Base-by-base conservation (phyloP, 1,140 invertebrate species). In the Penaeus japonicus region DNA sequence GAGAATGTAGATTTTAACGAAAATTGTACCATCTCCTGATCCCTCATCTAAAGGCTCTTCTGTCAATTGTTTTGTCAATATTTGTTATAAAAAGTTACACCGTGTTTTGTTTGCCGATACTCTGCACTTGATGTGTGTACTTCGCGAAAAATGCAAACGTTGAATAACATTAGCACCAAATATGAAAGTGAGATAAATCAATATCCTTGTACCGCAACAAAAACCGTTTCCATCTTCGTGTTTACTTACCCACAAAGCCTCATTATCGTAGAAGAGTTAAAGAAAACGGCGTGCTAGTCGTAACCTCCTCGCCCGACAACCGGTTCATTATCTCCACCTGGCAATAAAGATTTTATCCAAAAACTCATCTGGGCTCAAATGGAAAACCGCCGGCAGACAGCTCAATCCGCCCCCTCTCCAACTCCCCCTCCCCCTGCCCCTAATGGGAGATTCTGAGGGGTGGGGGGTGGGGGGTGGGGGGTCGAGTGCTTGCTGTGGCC, bases 331-430 rank as follows among this genome's bases (percentile, higher is more conserved):
- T 73, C 70, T 73, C 27, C 27, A 32, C 70, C 35, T 32, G 27
- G 35, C 70, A 30, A 73, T 73, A 73, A 73, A 73, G 70, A 73
- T 73, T 73, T 73, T 73, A 73, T 73, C 70, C 70, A 27, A 73
- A 73, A 73, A 73, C 70, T 73, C 70, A 73, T 73, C 70, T 73
- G 70, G n/a, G 70, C 70, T 73, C 70, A 73, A 73, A 73, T 73
- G 35, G 70, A 73, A 73, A 73, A 73, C 70, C 70, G 35, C 70
- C 70, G 15, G 70, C 35, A 32, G 35, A 73, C 70, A 73, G 70
- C 70, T 73, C 70, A 73, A 73, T 73, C 70, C 70, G 35, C 2
- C 70, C 35, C 70, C 62, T 65, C 20, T 27, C n/a, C 3, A 18
- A 2, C 1, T 4, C 3, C 62, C 18, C 17, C 59, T 65, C 59